Base-by-base conservation (phyloP, 2,888 invertebrate species). In the Trilocha varians region DNA sequence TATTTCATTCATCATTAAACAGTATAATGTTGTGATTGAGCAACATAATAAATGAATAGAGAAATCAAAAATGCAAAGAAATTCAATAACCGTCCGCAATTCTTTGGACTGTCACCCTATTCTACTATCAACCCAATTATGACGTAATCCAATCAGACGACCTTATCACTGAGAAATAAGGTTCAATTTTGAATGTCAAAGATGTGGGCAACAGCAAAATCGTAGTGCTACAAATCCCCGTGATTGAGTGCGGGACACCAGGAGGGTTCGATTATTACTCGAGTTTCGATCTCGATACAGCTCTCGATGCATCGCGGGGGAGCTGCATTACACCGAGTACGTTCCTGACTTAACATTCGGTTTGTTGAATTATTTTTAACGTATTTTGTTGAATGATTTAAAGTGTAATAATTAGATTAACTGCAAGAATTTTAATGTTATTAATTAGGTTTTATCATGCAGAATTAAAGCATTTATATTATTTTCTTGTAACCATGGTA, bases 31-130 rank as follows among this genome's bases (percentile, higher is more conserved):
- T 61, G 54, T 59, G 59, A 64, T 61, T 61, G 61, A 62, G 59
- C 61, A 69, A 68, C 65, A 68, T 67, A 64, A 52, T 53, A 57
- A 71, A 73, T 66, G 65, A 70, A 72, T 59, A 69, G 69, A 70
- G 65, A 72, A 78, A 78, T 77, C 67, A 77, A 80, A 78, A 78
- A 74, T 74, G 72, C 70, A 73, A 75, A 79, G 76, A 80, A 78
- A 80, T 80, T 82, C 78, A 80, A 82, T 80, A 80, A 80, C 70
- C 67, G 66, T 71, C 70, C 62, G 52, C 64, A 68, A 71, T 75
- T 80, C 74, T 78, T 73, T 72, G 67, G 67, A 72, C 77, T 79
- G 78, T 79, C 78, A 75, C 79, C 78, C 78, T 68, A 70, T 53
- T 54, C 39, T 42, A 57, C 60, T 53, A 59, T 6, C 13, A 48